Percentiles rank a stretch among this genome's conserved stretches.
These are phyloP conservation scores for Lepetodrilus schrolli DNA, from an alignment of 2,888 invertebrate species.

Conservation along the genomic window DNA sequence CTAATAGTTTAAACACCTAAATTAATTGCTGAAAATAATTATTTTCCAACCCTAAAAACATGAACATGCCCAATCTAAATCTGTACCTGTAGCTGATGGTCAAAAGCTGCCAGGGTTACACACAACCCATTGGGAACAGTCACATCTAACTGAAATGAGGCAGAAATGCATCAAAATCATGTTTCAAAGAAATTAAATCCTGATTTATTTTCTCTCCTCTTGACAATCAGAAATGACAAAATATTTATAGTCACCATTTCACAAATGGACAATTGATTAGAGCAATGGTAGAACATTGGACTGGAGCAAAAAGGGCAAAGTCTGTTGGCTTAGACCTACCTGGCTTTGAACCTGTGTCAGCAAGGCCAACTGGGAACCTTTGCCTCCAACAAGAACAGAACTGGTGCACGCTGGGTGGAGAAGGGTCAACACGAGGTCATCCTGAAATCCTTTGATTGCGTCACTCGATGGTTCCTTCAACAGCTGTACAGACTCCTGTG, in stretches of 20 bases:
- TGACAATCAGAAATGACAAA: no score
- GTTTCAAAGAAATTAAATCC: background rate
- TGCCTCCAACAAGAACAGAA: constrained; percentile 82
- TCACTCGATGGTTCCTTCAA: constrained; percentile 45
- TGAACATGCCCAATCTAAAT: background rate
- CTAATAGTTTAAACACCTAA: no score
- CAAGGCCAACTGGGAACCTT: constrained; percentile 85
- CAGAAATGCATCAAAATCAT: no score
- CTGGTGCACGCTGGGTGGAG: constrained; percentile 60
- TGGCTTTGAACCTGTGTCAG: constrained; percentile 76
- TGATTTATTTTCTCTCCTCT: background rate
- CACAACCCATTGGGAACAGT: constrained; percentile 84
- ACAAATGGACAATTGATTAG: background rate
- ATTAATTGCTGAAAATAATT: no score
- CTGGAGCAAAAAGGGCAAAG: background rate
- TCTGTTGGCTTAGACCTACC: no score
- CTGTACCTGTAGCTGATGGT: constrained; percentile 78
- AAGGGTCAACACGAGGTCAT: constrained; percentile 55
- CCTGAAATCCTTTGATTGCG: constrained; percentile 34
- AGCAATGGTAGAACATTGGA: background rate
- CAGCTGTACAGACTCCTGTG: constrained; percentile 44
- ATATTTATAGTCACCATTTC: no score
- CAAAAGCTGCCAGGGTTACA: constrained; percentile 81
- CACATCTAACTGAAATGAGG: constrained; percentile 46
- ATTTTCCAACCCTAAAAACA: no score